Percentiles rank a stretch among this genome's conserved stretches.
Conservation (phyloP, 2,888 invertebrate genomes). For the Agrilus cyanescens region DNA sequence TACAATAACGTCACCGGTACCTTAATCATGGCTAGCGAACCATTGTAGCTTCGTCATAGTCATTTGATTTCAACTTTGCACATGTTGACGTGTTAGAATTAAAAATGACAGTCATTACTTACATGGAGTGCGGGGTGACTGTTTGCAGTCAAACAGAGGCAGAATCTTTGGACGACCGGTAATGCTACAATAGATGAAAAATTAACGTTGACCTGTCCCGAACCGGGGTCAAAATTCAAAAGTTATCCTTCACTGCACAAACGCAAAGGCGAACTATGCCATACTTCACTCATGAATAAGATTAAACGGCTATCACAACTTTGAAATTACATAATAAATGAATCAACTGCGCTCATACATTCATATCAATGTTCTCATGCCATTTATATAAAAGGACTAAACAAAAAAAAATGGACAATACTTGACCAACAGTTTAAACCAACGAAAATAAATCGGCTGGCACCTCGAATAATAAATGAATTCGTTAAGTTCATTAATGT, state of each 20-base stretch:
- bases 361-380: no score
- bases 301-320: conserved; percentile 24
- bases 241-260: conserved; percentile 25
- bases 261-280: conserved; percentile 30
- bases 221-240: conserved; percentile 29
- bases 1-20: neutral
- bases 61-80: conserved; percentile 16
- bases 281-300: conserved; percentile 21
- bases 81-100: conserved; percentile 13
- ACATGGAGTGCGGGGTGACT: conserved; percentile 23
- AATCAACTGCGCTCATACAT: conserved; percentile 15
- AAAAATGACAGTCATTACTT: conserved; percentile 30
- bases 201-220: conserved; percentile 27
- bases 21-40: conserved; percentile 18
- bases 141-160: conserved; percentile 19
- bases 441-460: no score
- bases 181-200: conserved; percentile 29
- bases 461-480: no score
- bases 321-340: conserved; percentile 31
- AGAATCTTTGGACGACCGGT: conserved; percentile 23
- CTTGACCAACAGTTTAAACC: no score
- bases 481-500: no score
- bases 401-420: no score
- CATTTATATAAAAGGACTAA: no score
- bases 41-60: conserved; percentile 23